These are phyloP conservation scores for Geotrupes spiniger DNA, from an alignment of 2,888 invertebrate species.

Conservation along the genomic window DNA sequence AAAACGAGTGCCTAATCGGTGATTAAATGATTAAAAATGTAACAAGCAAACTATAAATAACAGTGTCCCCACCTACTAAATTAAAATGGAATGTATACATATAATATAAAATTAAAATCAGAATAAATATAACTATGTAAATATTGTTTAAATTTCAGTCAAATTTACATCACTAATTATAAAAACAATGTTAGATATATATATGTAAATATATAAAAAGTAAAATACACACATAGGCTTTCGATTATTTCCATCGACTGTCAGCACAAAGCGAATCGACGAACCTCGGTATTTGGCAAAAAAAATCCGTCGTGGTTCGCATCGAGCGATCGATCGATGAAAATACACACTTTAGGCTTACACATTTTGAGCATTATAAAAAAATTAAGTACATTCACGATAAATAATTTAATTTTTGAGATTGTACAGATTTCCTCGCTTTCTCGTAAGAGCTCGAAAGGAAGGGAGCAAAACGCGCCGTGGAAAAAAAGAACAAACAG, in stretches of 20 bases:
- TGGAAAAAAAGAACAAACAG: slow-evolving; percentile 26
- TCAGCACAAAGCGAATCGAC: neutral
- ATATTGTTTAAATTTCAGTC: slow-evolving; percentile 29
- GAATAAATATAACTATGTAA: slow-evolving; percentile 20
- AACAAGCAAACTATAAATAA: neutral
- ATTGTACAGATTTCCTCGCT: slow-evolving; percentile 7
- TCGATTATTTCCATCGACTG: neutral
- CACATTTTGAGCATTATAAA: slow-evolving; percentile 42
- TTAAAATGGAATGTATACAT: slow-evolving; percentile 10
- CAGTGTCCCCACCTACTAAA: slow-evolving; percentile 7
- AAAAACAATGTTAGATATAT: slow-evolving; percentile 20
- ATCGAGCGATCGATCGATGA: too few relatives aligned
- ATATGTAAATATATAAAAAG: slow-evolving; percentile 15
- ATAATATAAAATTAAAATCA: slow-evolving; percentile 8
- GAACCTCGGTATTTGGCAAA: neutral
- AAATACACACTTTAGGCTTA: slow-evolving; percentile 32
- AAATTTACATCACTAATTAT: slow-evolving; percentile 25
- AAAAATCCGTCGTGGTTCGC: neutral
- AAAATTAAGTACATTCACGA: slow-evolving; percentile 39
- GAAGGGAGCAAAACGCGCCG: slow-evolving; percentile 1
- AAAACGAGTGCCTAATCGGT: too few relatives aligned
- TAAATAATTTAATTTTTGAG: slow-evolving; percentile 6
- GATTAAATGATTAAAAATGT: too few relatives aligned
- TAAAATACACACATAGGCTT: slow-evolving; percentile 5
- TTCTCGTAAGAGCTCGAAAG: neutral